Percentiles rank a stretch among this genome's conserved stretches.
Evolutionary conservation across 2,888 invertebrate species (phyloP).

Genomic region (Plebejus argus): DNA sequence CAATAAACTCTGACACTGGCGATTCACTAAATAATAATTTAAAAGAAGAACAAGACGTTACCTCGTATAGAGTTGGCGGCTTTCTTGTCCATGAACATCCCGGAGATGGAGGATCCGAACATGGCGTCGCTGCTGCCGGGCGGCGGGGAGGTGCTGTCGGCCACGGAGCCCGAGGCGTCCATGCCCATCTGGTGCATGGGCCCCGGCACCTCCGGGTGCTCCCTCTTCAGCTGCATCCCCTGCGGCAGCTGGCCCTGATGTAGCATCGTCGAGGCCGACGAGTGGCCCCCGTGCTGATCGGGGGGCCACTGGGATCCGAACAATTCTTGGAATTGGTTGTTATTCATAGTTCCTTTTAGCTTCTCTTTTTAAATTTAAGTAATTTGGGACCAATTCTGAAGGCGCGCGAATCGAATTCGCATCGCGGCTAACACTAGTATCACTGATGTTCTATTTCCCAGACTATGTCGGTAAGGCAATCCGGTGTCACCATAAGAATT

Average conservation of each 20-base stretch:
- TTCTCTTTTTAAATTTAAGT: slow-evolving; percentile 54
- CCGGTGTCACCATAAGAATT: slow-evolving; percentile 59
- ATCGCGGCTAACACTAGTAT: slow-evolving; percentile 65
- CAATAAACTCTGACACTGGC: neutral
- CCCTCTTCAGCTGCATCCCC: slow-evolving; percentile 66
- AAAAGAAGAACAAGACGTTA: slow-evolving; percentile 49
- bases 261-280: slow-evolving; percentile 72
- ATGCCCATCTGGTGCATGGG: slow-evolving; percentile 71
- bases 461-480: slow-evolving; percentile 78
- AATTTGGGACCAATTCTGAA: slow-evolving; percentile 61
- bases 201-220: slow-evolving; percentile 62
- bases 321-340: slow-evolving; percentile 74
- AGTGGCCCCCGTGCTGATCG: slow-evolving; percentile 73
- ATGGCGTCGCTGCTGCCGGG: slow-evolving; percentile 73
- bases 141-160: slow-evolving; percentile 83
- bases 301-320: slow-evolving; percentile 79
- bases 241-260: slow-evolving; percentile 62
- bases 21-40: neutral
- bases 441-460: slow-evolving; percentile 52
- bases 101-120: slow-evolving; percentile 69
- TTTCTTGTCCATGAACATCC: slow-evolving; percentile 81
- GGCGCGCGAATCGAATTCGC: slow-evolving; percentile 69
- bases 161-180: slow-evolving; percentile 69
- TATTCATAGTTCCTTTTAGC: slow-evolving; percentile 60
- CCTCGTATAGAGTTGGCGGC: slow-evolving; percentile 85